Percentiles rank a stretch among this genome's conserved stretches.
Conservation (phyloP, 2,888 invertebrate species). For the Tenthredo distinguenda region DNA sequence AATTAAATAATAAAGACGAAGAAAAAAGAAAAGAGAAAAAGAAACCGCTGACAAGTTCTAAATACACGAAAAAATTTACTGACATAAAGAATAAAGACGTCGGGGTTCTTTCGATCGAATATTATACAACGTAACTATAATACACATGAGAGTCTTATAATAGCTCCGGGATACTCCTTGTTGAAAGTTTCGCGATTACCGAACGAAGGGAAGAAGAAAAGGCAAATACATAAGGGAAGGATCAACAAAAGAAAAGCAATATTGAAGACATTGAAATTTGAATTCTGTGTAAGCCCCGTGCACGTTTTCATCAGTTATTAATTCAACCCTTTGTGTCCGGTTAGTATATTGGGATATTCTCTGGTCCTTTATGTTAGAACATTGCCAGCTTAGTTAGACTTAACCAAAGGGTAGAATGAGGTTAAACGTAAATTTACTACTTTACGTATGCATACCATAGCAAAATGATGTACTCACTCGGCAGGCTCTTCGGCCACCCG, state of each 20-base stretch:
- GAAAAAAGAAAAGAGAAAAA: not conserved
- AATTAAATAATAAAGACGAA: constrained; percentile 3
- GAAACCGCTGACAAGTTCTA: not conserved
- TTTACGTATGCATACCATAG: not conserved
- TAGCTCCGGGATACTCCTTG: not conserved
- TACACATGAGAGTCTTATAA: not conserved
- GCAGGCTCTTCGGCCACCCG: constrained; percentile 68
- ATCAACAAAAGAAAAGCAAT: not conserved
- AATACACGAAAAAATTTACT: not conserved
- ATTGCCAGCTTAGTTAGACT: not conserved
- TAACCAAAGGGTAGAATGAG: not conserved
- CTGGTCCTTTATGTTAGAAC: not conserved
- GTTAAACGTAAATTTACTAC: not conserved
- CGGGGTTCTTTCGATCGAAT: not conserved
- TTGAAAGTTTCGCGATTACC: not conserved
- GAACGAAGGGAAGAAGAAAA: not conserved
- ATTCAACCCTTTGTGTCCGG: not conserved
- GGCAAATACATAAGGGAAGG: not conserved
- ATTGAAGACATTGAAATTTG: not conserved
- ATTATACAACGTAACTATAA: not conserved
- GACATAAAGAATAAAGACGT: not conserved
- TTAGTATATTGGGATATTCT: not conserved
- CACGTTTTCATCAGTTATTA: not conserved
- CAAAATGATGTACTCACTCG: constrained; percentile 66
- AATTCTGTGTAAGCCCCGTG: not conserved